Conservation (phyloP, 2,888 invertebrate species). For the Dicyrtoma fusca region DNA sequence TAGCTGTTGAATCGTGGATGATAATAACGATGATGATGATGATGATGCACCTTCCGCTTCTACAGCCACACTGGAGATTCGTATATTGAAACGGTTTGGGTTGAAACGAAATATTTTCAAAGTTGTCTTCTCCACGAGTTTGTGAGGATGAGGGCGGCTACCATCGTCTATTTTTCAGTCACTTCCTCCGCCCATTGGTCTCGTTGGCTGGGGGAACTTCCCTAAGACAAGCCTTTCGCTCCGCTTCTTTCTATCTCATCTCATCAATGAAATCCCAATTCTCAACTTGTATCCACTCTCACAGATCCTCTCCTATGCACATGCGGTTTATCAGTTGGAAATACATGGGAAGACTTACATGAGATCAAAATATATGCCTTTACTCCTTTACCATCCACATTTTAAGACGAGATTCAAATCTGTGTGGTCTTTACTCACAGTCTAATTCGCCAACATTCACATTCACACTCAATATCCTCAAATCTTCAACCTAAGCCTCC, state of each 20-base stretch:
- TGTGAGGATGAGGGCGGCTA: conserved; percentile 13
- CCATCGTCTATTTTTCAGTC: conserved; percentile 19
- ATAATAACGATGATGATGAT: not conserved
- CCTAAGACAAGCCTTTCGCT: conserved; percentile 1
- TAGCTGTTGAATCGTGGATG: not conserved
- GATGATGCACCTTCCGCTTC: conserved; percentile 21
- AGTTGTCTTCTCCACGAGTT: conserved; percentile 9
- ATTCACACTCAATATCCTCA: not conserved
- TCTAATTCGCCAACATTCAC: conserved; percentile 20
- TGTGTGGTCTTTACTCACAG: conserved; percentile 19
- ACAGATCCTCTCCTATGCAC: not conserved
- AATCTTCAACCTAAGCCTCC: too few relatives aligned
- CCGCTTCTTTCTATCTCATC: not conserved
- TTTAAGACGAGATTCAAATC: not conserved
- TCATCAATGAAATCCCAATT: not conserved
- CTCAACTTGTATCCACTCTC: not conserved
- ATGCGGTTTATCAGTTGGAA: too few relatives aligned
- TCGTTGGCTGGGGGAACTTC: conserved; percentile 5
- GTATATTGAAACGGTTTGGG: conserved; percentile 13
- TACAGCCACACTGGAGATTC: conserved; percentile 22
- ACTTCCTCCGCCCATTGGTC: conserved; percentile 9
- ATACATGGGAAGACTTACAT: too few relatives aligned
- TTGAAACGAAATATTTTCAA: conserved; percentile 20
- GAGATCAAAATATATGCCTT: too few relatives aligned
- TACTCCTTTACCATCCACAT: not conserved